Percentiles rank a stretch among this genome's conserved stretches.
Evolutionary conservation across 2,113 vertebrate genomes (phyloP).

Genomic region (Protobothrops mucrosquamatus): DNA sequence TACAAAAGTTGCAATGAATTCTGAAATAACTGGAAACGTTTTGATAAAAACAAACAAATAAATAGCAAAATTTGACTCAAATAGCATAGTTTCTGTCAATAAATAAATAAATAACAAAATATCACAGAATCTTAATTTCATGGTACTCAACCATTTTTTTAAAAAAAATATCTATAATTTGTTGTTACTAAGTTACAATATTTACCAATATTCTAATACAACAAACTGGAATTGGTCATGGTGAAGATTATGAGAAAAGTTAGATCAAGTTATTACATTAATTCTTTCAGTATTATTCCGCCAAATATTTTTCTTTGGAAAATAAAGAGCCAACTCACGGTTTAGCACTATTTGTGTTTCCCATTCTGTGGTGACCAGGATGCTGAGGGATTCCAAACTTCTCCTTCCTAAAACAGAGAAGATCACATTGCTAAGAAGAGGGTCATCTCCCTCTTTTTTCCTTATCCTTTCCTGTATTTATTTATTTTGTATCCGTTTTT

Average conservation of each 20-base stretch:
- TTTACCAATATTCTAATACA: not conserved
- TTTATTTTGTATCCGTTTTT: too few relatives aligned
- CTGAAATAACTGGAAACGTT: not conserved
- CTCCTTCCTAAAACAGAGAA: not conserved
- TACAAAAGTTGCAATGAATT: not conserved
- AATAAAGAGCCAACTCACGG: not conserved
- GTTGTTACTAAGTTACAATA: not conserved
- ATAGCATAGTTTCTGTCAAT: not conserved
- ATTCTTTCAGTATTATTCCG: not conserved
- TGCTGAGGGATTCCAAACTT: not conserved
- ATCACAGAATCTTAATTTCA: not conserved
- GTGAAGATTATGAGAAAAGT: not conserved
- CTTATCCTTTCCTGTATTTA: not conserved
- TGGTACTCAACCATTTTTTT: not conserved
- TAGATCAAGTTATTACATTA: not conserved
- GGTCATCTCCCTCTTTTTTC: not conserved
- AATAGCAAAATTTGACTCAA: not conserved
- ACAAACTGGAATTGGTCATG: not conserved
- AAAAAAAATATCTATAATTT: not conserved
- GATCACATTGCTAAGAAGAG: too few relatives aligned
- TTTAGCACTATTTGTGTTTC: slow-evolving; percentile 10
- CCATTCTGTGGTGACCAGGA: not conserved
- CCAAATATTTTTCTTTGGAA: not conserved
- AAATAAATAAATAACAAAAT: not conserved
- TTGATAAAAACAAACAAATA: not conserved